Evolutionary conservation across 2,888 invertebrate species (phyloP), one percentile per base, ranked within the genome.

Genomic region (Raillietiella orientalis): DNA sequence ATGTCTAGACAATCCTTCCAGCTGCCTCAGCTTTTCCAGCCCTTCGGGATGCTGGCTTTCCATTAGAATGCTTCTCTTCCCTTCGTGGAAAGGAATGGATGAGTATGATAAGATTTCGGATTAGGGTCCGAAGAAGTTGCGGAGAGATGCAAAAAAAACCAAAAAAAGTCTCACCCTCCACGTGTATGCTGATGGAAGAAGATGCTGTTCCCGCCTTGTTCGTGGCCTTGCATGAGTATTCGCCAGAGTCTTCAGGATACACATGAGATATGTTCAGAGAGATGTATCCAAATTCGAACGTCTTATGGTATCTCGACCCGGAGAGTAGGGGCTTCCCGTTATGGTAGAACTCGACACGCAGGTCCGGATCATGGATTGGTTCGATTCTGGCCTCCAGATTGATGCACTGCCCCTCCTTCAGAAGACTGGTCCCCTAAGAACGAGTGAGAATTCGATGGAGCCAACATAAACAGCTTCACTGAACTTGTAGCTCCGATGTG

Each of bases 211-310:
- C 93, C 27, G 77, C 55, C 32, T 71, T 70, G 42, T 90, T 93
- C 16, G 72, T 66, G 6, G 84, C 84, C 39, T 70, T 67, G 6
- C 79, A 77, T 2, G 77, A 69, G 48, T 93, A 93, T 47, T 75
- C 71, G 29, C 90, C 93, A 31, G 75, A 75, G 47, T 96, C 93
- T 52, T 84, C 84, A 8, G 84, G 66, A 29, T 84, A 77, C 33
- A 72, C 67, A 43, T 87, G 79, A 35, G 69, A 64, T 41, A 96
- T 79, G 50, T 90, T 84, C 39, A 96, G 55, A 27, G 84, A 75
- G 36, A 90, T 77, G 39, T 87, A 90, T 38, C 93, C 93, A 54
- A 93, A 90, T 52, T 93, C 90, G 46, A 84, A 79, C 36, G 77
- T 75, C 40, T 75, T 74, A 49, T 79, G 79, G 64, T 77, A 79